A percentile compares a stretch with the other conserved stretches of the same genome.
Evolutionary conservation across 2,113 vertebrate species (phyloP).

Genomic region (Bucco capensis): DNA sequence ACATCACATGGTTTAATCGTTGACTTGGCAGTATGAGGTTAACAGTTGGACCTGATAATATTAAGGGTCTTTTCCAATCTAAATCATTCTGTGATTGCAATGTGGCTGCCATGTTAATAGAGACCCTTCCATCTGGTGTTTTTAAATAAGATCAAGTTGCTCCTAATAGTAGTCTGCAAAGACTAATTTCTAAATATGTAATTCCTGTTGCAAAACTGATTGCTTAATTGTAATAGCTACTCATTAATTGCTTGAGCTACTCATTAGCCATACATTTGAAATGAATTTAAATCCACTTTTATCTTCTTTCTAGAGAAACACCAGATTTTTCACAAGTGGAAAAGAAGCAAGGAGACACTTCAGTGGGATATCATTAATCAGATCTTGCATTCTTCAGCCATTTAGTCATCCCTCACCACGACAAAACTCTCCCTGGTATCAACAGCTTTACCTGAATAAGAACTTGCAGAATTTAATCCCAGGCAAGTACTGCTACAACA

Average conservation of each 20-base stretch:
- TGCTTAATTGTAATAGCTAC: background rate
- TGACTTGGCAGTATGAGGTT: background rate
- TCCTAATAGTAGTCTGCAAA: background rate
- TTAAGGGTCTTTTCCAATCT: background rate
- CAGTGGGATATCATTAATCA: background rate
- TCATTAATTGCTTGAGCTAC: background rate
- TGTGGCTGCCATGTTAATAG: background rate
- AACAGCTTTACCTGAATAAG: background rate
- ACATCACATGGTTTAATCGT: background rate
- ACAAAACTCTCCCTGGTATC: background rate
- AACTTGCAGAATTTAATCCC: background rate
- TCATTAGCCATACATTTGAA: background rate
- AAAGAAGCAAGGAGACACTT: background rate
- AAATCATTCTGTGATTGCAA: background rate
- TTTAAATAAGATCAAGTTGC: background rate
- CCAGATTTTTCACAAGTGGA: background rate
- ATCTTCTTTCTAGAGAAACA: background rate
- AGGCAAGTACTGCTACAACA: background rate
- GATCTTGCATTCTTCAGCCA: background rate
- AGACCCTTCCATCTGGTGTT: background rate
- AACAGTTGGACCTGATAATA: no score
- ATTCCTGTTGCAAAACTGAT: background rate
- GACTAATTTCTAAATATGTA: background rate
- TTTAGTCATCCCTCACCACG: background rate
- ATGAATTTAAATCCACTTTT: background rate